A percentile compares a stretch with the other conserved stretches of the same genome.
Conservation (phyloP, 2,113 vertebrate species). For the Corapipo altera region DNA sequence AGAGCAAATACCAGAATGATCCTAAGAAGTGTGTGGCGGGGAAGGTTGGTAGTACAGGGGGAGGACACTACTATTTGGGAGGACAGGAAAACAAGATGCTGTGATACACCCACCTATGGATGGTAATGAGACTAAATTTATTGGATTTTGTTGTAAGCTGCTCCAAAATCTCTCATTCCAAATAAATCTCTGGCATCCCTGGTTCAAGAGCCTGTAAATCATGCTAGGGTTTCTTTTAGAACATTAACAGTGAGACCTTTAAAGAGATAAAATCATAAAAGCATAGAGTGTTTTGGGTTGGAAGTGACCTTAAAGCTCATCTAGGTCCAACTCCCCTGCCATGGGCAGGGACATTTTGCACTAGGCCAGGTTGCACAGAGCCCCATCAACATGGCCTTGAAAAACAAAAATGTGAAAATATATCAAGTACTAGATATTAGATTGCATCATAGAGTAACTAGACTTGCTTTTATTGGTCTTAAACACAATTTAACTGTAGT, state of each 20-base stretch:
- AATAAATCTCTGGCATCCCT: not conserved
- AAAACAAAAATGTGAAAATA: not conserved
- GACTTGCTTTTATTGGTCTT: not conserved
- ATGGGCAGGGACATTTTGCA: not conserved
- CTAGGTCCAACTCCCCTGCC: not conserved
- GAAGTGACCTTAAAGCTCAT: not conserved
- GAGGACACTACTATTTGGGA: not conserved
- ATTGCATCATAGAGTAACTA: not conserved
- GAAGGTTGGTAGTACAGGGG: not conserved
- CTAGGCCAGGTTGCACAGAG: not conserved
- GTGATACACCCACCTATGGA: not conserved
- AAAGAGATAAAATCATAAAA: not conserved
- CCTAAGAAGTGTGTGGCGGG: not conserved
- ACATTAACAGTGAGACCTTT: not conserved
- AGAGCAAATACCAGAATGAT: fast-evolving
- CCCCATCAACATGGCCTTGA: not conserved
- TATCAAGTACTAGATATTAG: not conserved
- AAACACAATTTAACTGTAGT: not conserved
- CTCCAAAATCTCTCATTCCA: not conserved
- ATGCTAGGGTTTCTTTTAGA: not conserved
- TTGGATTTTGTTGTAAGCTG: not conserved
- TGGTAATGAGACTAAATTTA: not conserved
- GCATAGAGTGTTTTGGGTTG: not conserved
- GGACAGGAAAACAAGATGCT: not conserved
- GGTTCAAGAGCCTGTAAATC: not conserved